A percentile compares a stretch with the other conserved stretches of the same genome.
Conservation (phyloP, 2,113 vertebrate genomes). For the Dascyllus trimaculatus region DNA sequence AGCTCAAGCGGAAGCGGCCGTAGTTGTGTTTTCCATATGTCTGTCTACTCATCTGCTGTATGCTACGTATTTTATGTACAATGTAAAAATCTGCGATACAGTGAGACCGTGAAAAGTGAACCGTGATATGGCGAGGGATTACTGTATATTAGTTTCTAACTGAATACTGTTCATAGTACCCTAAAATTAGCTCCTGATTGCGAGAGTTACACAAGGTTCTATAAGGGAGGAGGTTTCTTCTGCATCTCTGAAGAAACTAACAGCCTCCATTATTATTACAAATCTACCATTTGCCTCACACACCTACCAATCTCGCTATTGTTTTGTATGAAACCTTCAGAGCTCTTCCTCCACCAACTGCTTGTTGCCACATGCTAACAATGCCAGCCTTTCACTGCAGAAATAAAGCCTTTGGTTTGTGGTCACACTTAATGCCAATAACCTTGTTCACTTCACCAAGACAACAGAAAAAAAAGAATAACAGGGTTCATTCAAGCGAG, state of each 20-base stretch:
- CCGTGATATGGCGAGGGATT: no score
- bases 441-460: constrained; percentile 15
- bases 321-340: neutral
- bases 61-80: no score
- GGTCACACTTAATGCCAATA: constrained; percentile 40
- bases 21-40: no score
- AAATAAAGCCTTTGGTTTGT: constrained; percentile 20
- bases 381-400: neutral
- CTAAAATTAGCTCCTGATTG: no score
- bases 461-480: constrained; percentile 22
- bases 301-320: constrained; percentile 21
- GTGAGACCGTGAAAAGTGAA: no score
- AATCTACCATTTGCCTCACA: neutral
- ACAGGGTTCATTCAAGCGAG: constrained; percentile 21
- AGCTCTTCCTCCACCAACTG: neutral
- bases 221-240: no score
- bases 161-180: no score
- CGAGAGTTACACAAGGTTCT: no score
- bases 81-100: no score
- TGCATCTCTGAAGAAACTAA: neutral
- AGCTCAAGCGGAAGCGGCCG: no score
- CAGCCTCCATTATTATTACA: neutral
- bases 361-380: neutral
- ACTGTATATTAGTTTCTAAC: no score
- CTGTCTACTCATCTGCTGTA: no score